phyloP scores from a whole-genome alignment of 2,797 vertebrate species.

The Tokudaia tokunoshimensis region DNA sequence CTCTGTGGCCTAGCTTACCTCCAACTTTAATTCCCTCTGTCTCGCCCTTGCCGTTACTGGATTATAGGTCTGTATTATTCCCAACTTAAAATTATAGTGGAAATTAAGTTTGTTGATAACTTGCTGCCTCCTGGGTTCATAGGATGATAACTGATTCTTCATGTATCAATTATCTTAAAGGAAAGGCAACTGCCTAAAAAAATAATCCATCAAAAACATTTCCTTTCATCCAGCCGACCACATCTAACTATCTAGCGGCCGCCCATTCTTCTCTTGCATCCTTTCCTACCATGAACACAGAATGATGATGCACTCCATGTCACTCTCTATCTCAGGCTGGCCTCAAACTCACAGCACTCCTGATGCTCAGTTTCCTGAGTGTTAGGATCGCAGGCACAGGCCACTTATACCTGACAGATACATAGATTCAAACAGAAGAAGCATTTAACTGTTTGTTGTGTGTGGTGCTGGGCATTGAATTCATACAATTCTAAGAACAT shows the following conservation, averaged over 20 bases:
- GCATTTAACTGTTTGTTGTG: background rate
- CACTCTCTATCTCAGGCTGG: background rate
- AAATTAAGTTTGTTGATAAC: conserved; percentile 61
- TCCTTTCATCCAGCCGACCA: conserved; percentile 66
- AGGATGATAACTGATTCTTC: conserved; percentile 55
- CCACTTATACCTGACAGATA: background rate
- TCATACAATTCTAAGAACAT: background rate
- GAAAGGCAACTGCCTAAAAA: conserved; percentile 61
- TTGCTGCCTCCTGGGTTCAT: conserved; percentile 34
- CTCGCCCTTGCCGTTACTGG: background rate
- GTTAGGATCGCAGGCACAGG: background rate
- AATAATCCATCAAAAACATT: conserved; percentile 68
- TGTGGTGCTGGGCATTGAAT: background rate
- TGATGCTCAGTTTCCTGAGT: background rate
- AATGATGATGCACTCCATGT: background rate
- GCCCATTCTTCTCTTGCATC: conserved; percentile 60
- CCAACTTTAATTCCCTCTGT: background rate
- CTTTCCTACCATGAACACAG: conserved; percentile 67
- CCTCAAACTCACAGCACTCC: background rate
- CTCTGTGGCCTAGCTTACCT: background rate
- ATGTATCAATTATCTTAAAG: conserved; percentile 33
- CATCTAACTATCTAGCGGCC: conserved; percentile 77
- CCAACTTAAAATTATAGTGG: background rate
- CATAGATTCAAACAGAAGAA: background rate
- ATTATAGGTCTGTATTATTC: background rate